Percentiles rank a stretch among this genome's conserved stretches.
Evolutionary conservation across 2,113 vertebrate genomes (phyloP).

Genomic region (Hipposideros armiger): DNA sequence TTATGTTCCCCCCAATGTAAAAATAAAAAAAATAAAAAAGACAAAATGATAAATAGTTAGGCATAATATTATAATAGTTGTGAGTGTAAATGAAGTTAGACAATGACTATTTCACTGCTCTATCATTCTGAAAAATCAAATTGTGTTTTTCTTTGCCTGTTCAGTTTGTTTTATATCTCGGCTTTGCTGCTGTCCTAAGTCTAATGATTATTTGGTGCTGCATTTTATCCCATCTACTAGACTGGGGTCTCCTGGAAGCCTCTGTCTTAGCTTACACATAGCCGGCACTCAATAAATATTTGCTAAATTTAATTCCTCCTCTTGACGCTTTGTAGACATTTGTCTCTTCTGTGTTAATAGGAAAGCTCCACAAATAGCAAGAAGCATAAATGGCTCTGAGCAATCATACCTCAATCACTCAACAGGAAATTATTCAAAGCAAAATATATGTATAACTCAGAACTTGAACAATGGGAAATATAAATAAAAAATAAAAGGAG

Average conservation of each 20-base stretch:
- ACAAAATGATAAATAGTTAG: background rate
- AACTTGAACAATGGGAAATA: conserved; percentile 7
- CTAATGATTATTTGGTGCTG: background rate
- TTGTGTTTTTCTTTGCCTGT: background rate
- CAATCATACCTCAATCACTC: conserved; percentile 7
- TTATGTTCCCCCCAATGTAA: background rate
- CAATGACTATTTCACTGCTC: background rate
- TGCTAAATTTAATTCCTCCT: conserved; percentile 53
- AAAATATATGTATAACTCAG: background rate
- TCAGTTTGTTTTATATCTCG: background rate
- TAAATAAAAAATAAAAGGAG: conserved; percentile 39
- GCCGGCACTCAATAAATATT: conserved; percentile 43
- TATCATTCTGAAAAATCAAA: conserved; percentile 33
- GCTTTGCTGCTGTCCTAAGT: background rate
- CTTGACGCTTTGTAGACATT: conserved; percentile 27
- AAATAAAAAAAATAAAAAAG: background rate
- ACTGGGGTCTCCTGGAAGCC: background rate
- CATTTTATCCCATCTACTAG: background rate
- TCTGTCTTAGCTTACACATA: background rate
- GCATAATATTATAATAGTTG: background rate
- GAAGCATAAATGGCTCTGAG: conserved; percentile 11
- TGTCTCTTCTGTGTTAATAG: conserved; percentile 11
- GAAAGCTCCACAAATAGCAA: conserved; percentile 40
- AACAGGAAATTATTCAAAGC: conserved; percentile 18
- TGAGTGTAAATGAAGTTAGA: background rate